Evolutionary conservation across 2,888 invertebrate species (phyloP).

Genomic region (Augiades crinisus): DNA sequence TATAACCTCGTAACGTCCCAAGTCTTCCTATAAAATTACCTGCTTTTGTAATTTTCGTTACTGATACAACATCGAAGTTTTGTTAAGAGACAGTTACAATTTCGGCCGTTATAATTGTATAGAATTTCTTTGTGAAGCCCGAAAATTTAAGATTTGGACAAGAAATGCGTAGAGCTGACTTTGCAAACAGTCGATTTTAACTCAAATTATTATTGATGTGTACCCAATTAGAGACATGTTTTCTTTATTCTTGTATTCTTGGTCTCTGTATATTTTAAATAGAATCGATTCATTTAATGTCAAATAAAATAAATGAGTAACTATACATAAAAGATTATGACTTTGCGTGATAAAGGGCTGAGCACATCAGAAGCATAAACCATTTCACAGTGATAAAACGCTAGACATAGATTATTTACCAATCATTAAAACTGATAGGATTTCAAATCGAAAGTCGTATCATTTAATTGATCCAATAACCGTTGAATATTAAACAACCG

Average conservation of each 20-base stretch:
- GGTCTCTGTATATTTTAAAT: neutral
- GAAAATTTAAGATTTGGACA: constrained; percentile 48
- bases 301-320: neutral
- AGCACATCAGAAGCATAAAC: constrained; percentile 16
- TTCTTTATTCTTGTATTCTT: no score
- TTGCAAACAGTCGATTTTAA: neutral
- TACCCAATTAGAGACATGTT: no score
- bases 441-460: constrained; percentile 24
- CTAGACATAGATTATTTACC: constrained; percentile 23
- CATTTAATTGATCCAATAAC: constrained; percentile 27
- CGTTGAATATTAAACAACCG: constrained; percentile 24
- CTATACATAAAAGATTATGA: neutral
- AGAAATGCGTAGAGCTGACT: constrained; percentile 43
- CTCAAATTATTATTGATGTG: neutral
- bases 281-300: neutral
- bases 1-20: constrained; percentile 49
- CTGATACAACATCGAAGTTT: constrained; percentile 61
- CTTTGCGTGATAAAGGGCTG: constrained; percentile 4
- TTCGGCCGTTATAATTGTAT: constrained; percentile 81
- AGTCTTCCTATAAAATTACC: constrained; percentile 68
- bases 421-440: constrained; percentile 25
- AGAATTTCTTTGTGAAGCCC: constrained; percentile 70
- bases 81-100: constrained; percentile 77
- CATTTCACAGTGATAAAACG: constrained; percentile 18
- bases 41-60: constrained; percentile 68